phyloP scores from a whole-genome alignment of 2,888 invertebrate species.

The Blastobasis adustella region DNA sequence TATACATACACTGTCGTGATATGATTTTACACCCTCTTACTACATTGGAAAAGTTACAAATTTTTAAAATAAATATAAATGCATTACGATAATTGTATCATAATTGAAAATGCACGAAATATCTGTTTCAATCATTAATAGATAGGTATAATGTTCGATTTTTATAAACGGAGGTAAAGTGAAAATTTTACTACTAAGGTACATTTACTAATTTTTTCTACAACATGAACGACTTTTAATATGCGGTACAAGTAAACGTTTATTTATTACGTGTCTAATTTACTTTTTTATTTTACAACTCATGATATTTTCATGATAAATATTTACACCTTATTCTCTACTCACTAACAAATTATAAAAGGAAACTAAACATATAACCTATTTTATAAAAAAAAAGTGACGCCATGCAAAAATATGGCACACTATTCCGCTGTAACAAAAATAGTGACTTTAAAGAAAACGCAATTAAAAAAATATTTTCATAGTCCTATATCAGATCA shows the following conservation, averaged over 20 bases:
- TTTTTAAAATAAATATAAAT: slow-evolving; percentile 3
- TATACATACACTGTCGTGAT: slow-evolving; percentile 63
- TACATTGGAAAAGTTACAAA: not conserved
- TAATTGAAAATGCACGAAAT: slow-evolving; percentile 26
- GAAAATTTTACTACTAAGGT: slow-evolving; percentile 44
- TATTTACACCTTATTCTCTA: slow-evolving; percentile 54
- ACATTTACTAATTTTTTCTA: slow-evolving; percentile 54
- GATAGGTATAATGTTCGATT: slow-evolving; percentile 8
- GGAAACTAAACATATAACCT: slow-evolving; percentile 30
- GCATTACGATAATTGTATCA: not conserved
- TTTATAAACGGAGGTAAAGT: slow-evolving; percentile 21
- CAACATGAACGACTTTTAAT: slow-evolving; percentile 62
- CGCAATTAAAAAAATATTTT: slow-evolving; percentile 11
- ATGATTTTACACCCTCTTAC: slow-evolving; percentile 54
- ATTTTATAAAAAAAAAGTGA: slow-evolving; percentile 17
- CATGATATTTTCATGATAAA: slow-evolving; percentile 47
- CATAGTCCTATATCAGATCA: slow-evolving; percentile 29
- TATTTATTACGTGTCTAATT: slow-evolving; percentile 44
- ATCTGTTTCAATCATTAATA: slow-evolving; percentile 2
- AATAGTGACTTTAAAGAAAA: slow-evolving; percentile 3
- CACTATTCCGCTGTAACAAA: slow-evolving; percentile 17
- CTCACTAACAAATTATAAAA: slow-evolving; percentile 21
- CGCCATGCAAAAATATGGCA: slow-evolving; percentile 31
- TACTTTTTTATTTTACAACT: slow-evolving; percentile 50
- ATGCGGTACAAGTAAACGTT: slow-evolving; percentile 50